Evolutionary conservation across 2,888 invertebrate genomes (phyloP).

Genomic region (Phyto melanocephala): DNA sequence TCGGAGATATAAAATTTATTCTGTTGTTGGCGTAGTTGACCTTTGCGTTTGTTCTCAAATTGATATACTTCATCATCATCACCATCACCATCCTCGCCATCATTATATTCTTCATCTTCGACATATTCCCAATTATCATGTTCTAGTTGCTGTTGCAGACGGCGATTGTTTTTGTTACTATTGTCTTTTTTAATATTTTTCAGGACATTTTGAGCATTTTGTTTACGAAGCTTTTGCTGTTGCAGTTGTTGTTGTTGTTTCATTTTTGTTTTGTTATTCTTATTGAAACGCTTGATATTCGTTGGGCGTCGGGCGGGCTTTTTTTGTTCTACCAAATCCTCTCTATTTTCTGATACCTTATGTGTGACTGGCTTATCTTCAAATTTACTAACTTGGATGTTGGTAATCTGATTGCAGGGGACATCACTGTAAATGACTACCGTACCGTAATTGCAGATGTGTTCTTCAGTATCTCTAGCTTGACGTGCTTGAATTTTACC

Average conservation of each 20-base stretch:
- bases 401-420: conserved; percentile 72
- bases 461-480: conserved; percentile 54
- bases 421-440: conserved; percentile 75
- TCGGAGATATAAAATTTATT: conserved; percentile 36
- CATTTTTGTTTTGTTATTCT: not conserved
- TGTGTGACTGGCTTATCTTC: conserved; percentile 15
- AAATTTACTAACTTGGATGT: conserved; percentile 65
- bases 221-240: conserved; percentile 13
- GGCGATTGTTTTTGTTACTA: not conserved
- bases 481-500: conserved; percentile 72
- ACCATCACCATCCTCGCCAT: not conserved
- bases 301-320: conserved; percentile 38
- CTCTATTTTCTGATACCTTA: not conserved
- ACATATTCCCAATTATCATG: conserved; percentile 5
- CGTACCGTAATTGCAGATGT: conserved; percentile 73
- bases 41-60: conserved; percentile 52
- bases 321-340: not conserved
- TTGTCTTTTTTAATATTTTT: not conserved
- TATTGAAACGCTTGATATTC: conserved; percentile 48
- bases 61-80: conserved; percentile 11
- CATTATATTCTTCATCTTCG: conserved; percentile 15
- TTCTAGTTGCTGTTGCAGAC: conserved; percentile 13
- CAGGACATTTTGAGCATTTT: conserved; percentile 19
- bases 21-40: conserved; percentile 37
- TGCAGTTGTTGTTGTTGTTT: not conserved